Evolutionary conservation across 2,797 vertebrate genomes (phyloP).

Genomic region (Cuculus canorus): DNA sequence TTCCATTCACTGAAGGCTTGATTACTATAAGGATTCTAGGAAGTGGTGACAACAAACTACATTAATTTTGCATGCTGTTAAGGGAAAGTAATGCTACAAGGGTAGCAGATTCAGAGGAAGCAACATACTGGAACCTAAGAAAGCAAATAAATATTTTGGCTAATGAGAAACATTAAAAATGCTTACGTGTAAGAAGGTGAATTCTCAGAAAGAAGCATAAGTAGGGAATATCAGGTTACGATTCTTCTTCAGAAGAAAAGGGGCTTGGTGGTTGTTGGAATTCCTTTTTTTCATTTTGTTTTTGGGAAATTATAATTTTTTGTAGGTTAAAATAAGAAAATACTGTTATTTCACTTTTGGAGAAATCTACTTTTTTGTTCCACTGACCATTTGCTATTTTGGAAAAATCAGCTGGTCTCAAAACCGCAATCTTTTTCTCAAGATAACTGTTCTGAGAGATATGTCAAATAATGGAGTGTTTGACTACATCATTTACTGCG

Average conservation of each 20-base stretch:
- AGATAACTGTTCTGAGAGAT: background rate
- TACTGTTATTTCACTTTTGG: background rate
- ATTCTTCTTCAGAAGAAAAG: background rate
- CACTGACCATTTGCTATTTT: background rate
- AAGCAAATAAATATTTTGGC: background rate
- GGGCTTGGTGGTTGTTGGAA: background rate
- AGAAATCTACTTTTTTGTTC: background rate
- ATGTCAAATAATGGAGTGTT: background rate
- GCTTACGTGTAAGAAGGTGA: background rate
- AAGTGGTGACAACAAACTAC: background rate
- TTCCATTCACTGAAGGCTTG: background rate
- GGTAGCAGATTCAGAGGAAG: background rate
- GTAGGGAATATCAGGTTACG: background rate
- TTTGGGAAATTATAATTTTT: background rate
- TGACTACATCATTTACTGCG: background rate
- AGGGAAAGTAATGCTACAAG: background rate
- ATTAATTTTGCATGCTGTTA: background rate
- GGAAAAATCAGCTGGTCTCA: background rate
- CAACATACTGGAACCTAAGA: background rate
- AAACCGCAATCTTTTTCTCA: background rate
- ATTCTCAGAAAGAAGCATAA: background rate
- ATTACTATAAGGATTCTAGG: background rate
- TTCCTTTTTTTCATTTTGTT: background rate
- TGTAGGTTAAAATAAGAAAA: background rate
- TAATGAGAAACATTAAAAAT: background rate